A percentile compares a stretch with the other conserved stretches of the same genome.
phyloP scores from a whole-genome alignment of 2,797 vertebrate species.

The Macrochelys suwanniensis region DNA sequence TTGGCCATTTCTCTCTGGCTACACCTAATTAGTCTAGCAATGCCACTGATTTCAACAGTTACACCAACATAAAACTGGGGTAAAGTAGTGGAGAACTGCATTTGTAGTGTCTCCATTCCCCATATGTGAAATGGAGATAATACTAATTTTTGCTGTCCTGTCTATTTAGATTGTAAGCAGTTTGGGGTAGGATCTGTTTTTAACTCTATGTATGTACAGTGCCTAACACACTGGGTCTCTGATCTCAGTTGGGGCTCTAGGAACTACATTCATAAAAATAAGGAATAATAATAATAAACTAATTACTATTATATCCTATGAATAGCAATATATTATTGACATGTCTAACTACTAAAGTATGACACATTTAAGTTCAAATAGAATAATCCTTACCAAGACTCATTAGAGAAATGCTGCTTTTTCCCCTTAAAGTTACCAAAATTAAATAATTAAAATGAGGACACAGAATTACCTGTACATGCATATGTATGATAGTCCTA shows the following conservation, averaged over 20 bases:
- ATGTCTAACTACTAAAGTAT: not conserved
- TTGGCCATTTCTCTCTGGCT: not conserved
- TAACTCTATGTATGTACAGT: not conserved
- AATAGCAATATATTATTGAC: not conserved
- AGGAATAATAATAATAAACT: not conserved
- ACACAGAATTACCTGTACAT: not conserved
- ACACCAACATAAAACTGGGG: not conserved
- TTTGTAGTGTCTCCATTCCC: not conserved
- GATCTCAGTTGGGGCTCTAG: not conserved
- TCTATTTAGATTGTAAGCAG: not conserved
- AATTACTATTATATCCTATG: not conserved
- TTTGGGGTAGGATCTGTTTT: not conserved
- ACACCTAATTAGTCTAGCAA: not conserved
- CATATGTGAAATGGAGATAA: accelerated
- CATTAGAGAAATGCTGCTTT: not conserved
- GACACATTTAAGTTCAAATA: accelerated
- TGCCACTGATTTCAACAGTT: not conserved
- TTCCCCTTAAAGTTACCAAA: not conserved
- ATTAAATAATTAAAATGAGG: not conserved
- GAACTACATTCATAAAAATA: not conserved
- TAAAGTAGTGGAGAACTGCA: not conserved
- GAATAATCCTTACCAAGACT: not conserved
- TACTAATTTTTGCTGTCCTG: not conserved
- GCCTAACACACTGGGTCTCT: not conserved
- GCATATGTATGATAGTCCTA: not conserved